Evolutionary conservation across 2,888 invertebrate genomes (phyloP).

Genomic region (Colletes collaris): DNA sequence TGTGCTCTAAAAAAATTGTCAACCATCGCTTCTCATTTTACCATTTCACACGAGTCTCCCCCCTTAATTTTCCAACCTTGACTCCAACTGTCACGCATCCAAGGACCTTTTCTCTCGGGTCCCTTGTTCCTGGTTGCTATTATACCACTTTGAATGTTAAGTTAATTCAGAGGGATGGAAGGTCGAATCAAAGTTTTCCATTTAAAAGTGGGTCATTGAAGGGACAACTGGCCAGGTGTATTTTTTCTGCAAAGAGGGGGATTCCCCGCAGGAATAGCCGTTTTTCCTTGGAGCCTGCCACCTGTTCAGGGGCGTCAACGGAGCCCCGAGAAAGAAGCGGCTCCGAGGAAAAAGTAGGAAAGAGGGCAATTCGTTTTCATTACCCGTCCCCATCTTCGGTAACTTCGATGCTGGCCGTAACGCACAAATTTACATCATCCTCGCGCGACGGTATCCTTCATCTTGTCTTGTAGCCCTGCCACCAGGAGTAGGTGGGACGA

Average conservation of each 20-base stretch:
- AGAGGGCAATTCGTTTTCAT: slow-evolving; percentile 70
- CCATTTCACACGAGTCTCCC: too few relatives aligned
- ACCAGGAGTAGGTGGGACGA: neutral
- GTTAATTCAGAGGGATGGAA: too few relatives aligned
- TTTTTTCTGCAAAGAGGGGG: slow-evolving; percentile 25
- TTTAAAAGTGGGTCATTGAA: slow-evolving; percentile 40
- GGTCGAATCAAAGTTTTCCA: slow-evolving; percentile 48
- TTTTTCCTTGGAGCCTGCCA: slow-evolving; percentile 15
- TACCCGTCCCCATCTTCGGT: slow-evolving; percentile 53
- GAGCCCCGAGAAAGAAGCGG: slow-evolving; percentile 27
- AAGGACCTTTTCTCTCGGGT: too few relatives aligned
- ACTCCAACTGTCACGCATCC: too few relatives aligned
- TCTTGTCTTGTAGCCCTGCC: slow-evolving; percentile 41
- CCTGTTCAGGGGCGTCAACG: slow-evolving; percentile 60
- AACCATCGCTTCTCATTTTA: too few relatives aligned
- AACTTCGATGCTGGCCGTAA: slow-evolving; percentile 65
- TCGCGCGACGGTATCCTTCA: slow-evolving; percentile 48
- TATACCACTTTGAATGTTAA: neutral
- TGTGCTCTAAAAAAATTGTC: too few relatives aligned
- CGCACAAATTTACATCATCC: slow-evolving; percentile 69
- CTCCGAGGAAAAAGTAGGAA: slow-evolving; percentile 52
- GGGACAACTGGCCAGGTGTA: slow-evolving; percentile 20
- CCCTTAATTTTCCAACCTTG: too few relatives aligned
- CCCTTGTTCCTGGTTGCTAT: too few relatives aligned
- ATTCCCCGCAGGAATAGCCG: slow-evolving; percentile 37